These are phyloP conservation scores for Mormoops blainvillei DNA, from an alignment of 2,113 vertebrate species.

Conservation along the genomic window DNA sequence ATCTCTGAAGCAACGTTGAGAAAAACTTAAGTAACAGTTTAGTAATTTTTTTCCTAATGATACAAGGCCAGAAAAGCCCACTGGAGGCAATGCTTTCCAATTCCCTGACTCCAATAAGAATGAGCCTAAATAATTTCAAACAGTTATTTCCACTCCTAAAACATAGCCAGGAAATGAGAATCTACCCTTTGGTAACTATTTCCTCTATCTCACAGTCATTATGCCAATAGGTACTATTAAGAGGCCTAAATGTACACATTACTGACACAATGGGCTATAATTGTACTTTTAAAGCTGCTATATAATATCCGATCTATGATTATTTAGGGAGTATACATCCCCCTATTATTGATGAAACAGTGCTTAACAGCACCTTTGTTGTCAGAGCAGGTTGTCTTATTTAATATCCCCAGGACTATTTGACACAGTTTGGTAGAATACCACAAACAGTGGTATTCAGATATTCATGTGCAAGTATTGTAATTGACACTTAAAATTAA, in stretches of 20 bases:
- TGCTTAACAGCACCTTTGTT: slow-evolving; percentile 64
- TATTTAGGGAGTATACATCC: slow-evolving; percentile 60
- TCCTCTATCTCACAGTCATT: slow-evolving; percentile 54
- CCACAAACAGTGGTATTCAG: background rate
- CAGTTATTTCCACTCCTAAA: slow-evolving; percentile 51
- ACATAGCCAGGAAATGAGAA: slow-evolving; percentile 67
- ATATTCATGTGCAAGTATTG: background rate
- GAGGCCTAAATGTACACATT: slow-evolving; percentile 64
- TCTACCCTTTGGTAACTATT: slow-evolving; percentile 62
- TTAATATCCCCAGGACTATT: slow-evolving; percentile 49
- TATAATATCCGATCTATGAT: slow-evolving; percentile 65
- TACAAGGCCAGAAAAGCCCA: background rate
- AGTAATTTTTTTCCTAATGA: slow-evolving; percentile 10
- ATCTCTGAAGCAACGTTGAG: slow-evolving; percentile 42
- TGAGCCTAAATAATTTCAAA: slow-evolving; percentile 62
- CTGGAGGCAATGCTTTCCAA: background rate
- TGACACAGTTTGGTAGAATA: slow-evolving; percentile 35
- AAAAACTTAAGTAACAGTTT: slow-evolving; percentile 47
- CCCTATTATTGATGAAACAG: slow-evolving; percentile 61
- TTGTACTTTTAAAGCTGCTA: slow-evolving; percentile 66
- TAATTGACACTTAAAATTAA: background rate
- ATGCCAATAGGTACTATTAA: slow-evolving; percentile 52
- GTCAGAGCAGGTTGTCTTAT: slow-evolving; percentile 42
- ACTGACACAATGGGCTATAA: slow-evolving; percentile 66
- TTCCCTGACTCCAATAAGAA: slow-evolving; percentile 25